phyloP scores from a whole-genome alignment of 2,113 vertebrate species.

The Hippocampus abdominalis region DNA sequence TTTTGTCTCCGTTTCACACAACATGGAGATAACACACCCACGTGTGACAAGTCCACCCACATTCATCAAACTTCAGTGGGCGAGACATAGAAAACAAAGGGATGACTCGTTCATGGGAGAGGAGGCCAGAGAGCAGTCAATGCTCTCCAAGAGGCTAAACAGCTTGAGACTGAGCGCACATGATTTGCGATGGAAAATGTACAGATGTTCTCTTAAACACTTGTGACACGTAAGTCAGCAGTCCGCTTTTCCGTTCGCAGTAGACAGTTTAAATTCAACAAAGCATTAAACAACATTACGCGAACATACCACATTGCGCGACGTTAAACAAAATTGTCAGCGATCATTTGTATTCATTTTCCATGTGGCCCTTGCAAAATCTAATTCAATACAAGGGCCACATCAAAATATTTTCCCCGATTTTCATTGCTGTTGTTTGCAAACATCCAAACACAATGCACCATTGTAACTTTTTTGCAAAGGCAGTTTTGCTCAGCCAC shows the following conservation, averaged over 20 bases:
- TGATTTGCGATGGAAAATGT: slow-evolving; percentile 14
- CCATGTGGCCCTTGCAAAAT: not conserved
- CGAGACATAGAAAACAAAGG: slow-evolving; percentile 56
- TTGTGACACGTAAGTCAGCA: slow-evolving; percentile 23
- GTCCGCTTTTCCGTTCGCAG: not conserved
- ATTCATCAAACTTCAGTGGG: slow-evolving; percentile 68
- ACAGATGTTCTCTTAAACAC: slow-evolving; percentile 19
- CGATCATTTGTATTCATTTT: not conserved
- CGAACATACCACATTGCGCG: too few species aligned
- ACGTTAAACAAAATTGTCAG: not conserved
- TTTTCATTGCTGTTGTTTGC: not conserved
- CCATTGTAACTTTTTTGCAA: not conserved
- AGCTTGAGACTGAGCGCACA: slow-evolving; percentile 17
- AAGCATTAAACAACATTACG: too few species aligned
- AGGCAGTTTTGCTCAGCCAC: not conserved
- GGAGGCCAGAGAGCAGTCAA: slow-evolving; percentile 54
- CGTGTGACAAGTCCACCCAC: slow-evolving; percentile 73
- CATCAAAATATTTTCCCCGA: not conserved
- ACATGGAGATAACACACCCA: slow-evolving; percentile 73
- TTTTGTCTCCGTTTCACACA: slow-evolving; percentile 74
- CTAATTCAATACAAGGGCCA: not conserved
- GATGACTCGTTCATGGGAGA: slow-evolving; percentile 57
- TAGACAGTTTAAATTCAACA: not conserved
- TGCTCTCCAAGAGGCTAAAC: slow-evolving; percentile 42
- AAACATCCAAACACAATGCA: not conserved